These are phyloP conservation scores for Andrena trimmerana DNA, from an alignment of 2,888 invertebrate genomes.

Conservation along the genomic window DNA sequence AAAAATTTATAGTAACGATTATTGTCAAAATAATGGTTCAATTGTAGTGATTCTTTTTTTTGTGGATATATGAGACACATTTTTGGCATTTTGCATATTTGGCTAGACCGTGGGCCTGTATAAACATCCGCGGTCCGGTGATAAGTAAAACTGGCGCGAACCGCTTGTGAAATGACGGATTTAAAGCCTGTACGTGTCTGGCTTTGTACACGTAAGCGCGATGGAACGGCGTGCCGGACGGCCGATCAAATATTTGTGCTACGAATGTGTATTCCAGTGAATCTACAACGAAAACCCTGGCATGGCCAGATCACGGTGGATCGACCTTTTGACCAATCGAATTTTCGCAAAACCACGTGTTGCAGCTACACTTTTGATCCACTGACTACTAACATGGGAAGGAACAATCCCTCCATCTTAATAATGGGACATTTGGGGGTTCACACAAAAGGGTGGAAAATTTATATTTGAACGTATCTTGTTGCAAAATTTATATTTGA, in stretches of 20 bases:
- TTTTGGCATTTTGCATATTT: slow-evolving; percentile 30
- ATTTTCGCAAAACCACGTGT: slow-evolving; percentile 24
- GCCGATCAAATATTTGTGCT: slow-evolving; percentile 47
- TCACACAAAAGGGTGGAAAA: no score
- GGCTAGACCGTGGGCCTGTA: not conserved
- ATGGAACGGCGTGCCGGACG: slow-evolving; percentile 6
- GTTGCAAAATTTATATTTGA: no score
- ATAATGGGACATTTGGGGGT: not conserved
- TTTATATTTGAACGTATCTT: no score
- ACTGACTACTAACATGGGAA: not conserved
- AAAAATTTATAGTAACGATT: no score
- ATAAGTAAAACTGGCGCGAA: slow-evolving; percentile 19
- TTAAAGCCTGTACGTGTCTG: slow-evolving; percentile 27
- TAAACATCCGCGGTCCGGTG: slow-evolving; percentile 37
- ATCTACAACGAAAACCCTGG: not conserved
- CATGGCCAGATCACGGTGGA: not conserved
- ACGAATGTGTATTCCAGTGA: not conserved
- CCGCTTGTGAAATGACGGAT: slow-evolving; percentile 35
- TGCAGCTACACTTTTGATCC: slow-evolving; percentile 15
- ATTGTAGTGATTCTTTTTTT: not conserved
- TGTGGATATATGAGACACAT: not conserved
- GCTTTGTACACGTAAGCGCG: slow-evolving; percentile 15
- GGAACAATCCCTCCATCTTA: not conserved
- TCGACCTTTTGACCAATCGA: slow-evolving; percentile 19
- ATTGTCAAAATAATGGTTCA: not conserved